Base-by-base conservation (phyloP, 2,113 vertebrate genomes). In the Zootoca vivipara region DNA sequence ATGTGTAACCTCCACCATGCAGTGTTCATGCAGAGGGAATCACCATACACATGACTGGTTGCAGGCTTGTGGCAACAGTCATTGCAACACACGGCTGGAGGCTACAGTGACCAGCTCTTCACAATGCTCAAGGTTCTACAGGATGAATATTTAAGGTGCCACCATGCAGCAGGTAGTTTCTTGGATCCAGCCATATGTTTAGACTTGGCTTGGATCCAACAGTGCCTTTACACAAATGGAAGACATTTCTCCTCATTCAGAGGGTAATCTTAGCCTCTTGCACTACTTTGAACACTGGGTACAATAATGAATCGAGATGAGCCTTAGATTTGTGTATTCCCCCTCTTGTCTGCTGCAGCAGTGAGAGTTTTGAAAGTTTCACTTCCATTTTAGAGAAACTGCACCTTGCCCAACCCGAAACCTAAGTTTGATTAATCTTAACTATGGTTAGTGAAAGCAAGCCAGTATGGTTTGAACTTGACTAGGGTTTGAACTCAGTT, bases 11-110 rank as follows among this genome's bases (percentile, higher is more conserved):
- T 6, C 58, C 73, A 64, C 26, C 69, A 70, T 56, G 52, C 35
- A 35, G 73, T 87, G 67, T 72, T 33, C 64, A 52, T 40, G 70
- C 65, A 42, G 30, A 78, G 73, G 62, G 58, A 58, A 67, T 82
- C 46, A 42, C 65, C 64, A 67, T 78, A 58, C 38, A 72, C 35
- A 35, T 74, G 52, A 20, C 74, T 26, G 28, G 70, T 74, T 64
- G 77, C 67, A 70, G 67, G 77, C 52, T 70, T 62, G 78, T 64
- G 78, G 26, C 79, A 74, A 87, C 52, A 86, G 38, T 67, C 85
- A 79, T 79, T 40, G 30, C 38, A 40, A 18, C n/a, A 69, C 33
- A 58, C 64, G 52, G 86, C 67, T 87, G 79, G 56, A 82, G 69
- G 86, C 28, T 87, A 62, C 30, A 42, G 28, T 38, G 56, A 82